These are phyloP conservation scores for Megatriorchis doriae DNA, from an alignment of 2,113 vertebrate genomes.

Conservation along the genomic window DNA sequence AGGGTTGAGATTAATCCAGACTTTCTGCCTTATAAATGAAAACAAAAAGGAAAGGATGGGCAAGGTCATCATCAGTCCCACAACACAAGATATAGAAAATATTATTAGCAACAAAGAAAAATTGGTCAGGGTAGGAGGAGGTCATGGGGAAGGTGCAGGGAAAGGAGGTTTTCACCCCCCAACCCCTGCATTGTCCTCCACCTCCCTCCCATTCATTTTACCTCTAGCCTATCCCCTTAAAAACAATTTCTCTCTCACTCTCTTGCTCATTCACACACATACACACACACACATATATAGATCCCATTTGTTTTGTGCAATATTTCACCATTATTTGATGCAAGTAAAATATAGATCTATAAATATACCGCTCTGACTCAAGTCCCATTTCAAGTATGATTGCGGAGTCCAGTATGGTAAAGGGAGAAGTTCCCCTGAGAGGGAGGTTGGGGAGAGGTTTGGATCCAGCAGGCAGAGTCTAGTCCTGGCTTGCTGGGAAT, in stretches of 20 bases:
- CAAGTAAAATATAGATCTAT: constrained; percentile 71
- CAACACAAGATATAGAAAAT: constrained; percentile 51
- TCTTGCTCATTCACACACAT: background rate
- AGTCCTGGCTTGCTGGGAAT: constrained; percentile 30
- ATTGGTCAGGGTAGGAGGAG: background rate
- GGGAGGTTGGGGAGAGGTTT: constrained; percentile 20
- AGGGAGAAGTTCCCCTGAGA: constrained; percentile 58
- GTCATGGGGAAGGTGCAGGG: background rate
- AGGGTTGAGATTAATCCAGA: constrained; percentile 44
- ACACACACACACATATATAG: background rate
- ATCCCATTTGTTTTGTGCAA: constrained; percentile 59
- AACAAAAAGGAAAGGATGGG: constrained; percentile 26
- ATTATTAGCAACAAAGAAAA: constrained; percentile 52
- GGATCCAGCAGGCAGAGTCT: constrained; percentile 48
- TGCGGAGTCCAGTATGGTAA: constrained; percentile 41
- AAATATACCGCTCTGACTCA: constrained; percentile 62
- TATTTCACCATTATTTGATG: constrained; percentile 61
- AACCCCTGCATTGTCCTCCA: background rate
- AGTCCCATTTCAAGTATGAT: constrained; percentile 71
- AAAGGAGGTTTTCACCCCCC: background rate
- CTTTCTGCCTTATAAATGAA: constrained; percentile 13
- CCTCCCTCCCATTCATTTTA: constrained; percentile 4
- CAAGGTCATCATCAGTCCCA: constrained; percentile 33
- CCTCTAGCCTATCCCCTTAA: background rate
- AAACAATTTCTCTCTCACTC: background rate